Evolutionary conservation across 2,888 invertebrate species (phyloP).

Genomic region (Drosophila yooni): DNA sequence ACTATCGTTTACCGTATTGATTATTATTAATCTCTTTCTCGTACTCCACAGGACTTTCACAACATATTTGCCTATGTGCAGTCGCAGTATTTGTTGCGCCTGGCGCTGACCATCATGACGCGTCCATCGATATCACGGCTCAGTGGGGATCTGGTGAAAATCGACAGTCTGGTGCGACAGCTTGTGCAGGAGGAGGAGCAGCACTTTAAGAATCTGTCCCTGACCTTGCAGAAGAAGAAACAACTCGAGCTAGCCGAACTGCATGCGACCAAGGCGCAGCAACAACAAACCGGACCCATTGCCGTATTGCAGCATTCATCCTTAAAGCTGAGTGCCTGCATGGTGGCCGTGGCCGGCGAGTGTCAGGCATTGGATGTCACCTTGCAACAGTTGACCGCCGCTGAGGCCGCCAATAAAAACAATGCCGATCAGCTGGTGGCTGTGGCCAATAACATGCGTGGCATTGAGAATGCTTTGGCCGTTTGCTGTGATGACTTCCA

Average conservation of each 20-base stretch:
- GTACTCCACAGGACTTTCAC: slow-evolving; percentile 82
- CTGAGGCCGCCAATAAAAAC: slow-evolving; percentile 77
- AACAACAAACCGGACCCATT: slow-evolving; percentile 78
- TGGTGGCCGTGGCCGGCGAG: slow-evolving; percentile 84
- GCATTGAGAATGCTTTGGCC: slow-evolving; percentile 82
- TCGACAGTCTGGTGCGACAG: slow-evolving; percentile 79
- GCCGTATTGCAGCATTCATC: slow-evolving; percentile 83
- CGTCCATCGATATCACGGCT: slow-evolving; percentile 79
- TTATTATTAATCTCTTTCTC: neutral
- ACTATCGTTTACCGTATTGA: neutral
- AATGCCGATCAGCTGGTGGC: slow-evolving; percentile 80
- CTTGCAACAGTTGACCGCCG: slow-evolving; percentile 80
- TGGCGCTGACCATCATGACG: slow-evolving; percentile 82
- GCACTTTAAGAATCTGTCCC: slow-evolving; percentile 81
- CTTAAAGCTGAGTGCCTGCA: slow-evolving; percentile 83
- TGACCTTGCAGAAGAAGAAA: slow-evolving; percentile 76
- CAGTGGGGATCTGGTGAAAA: slow-evolving; percentile 74
- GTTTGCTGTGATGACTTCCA: slow-evolving; percentile 84
- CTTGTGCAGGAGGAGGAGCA: slow-evolving; percentile 83
- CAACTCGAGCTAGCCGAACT: slow-evolving; percentile 78
- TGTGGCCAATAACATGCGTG: slow-evolving; percentile 83
- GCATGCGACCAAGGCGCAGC: slow-evolving; percentile 72
- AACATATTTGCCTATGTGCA: slow-evolving; percentile 85
- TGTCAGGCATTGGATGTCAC: slow-evolving; percentile 83
- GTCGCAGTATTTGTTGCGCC: slow-evolving; percentile 83